A percentile compares a stretch with the other conserved stretches of the same genome.
Evolutionary conservation across 2,797 vertebrate species (phyloP).

Genomic region (Mormyrops boulengeri): DNA sequence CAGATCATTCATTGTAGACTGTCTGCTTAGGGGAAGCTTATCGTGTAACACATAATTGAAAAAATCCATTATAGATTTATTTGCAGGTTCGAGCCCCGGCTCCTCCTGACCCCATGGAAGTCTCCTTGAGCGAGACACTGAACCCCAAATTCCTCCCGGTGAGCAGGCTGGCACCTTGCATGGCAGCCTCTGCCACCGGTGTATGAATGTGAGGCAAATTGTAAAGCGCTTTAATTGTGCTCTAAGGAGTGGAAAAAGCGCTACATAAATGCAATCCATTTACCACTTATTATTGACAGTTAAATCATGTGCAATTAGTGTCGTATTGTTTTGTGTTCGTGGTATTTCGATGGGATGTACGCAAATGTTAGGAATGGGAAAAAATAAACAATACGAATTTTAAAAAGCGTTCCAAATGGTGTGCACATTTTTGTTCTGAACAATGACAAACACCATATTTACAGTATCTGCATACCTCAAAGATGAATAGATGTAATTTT

Average conservation of each 20-base stretch:
- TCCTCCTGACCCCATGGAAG: too few relatives aligned
- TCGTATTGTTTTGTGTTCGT: background rate
- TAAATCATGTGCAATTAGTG: background rate
- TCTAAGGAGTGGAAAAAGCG: too few relatives aligned
- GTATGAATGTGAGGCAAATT: too few relatives aligned
- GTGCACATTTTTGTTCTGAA: background rate
- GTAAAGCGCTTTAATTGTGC: too few relatives aligned
- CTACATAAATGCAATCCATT: too few relatives aligned
- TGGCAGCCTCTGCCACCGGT: too few relatives aligned
- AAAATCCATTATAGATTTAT: background rate
- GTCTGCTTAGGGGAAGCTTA: background rate
- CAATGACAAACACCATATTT: background rate
- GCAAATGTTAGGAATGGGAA: background rate
- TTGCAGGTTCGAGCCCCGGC: too few relatives aligned
- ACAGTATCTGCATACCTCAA: background rate
- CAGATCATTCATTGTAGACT: background rate
- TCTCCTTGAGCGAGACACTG: too few relatives aligned
- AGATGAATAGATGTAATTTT: background rate
- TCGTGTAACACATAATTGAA: background rate
- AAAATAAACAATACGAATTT: background rate
- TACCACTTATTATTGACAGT: too few relatives aligned
- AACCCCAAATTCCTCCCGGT: too few relatives aligned
- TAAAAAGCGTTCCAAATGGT: background rate
- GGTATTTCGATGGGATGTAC: background rate
- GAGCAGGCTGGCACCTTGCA: too few relatives aligned